Evolutionary conservation across 2,797 vertebrate species (phyloP), one percentile per base, ranked within the genome.

Genomic region (Tenualosa ilisha): DNA sequence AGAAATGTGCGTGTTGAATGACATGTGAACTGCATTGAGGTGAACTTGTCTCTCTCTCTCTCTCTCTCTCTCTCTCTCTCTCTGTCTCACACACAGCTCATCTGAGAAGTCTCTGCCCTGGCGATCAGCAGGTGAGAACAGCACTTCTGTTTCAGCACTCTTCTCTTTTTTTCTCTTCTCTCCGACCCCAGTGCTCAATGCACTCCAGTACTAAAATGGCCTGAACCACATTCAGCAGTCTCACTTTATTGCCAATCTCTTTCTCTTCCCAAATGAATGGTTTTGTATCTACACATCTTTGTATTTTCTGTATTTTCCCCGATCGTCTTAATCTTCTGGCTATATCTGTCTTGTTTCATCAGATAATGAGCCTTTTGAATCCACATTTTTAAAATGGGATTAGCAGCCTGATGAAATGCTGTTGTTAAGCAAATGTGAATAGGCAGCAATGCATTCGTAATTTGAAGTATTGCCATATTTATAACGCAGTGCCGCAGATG

Each of bases 101-200:
- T 99, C 98, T 95, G 98, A 99, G 94, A 99, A 98, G 95, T 99
- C 98, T 89, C 96, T 98, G 94, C 97, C 97, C 89, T 99, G 98
- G 98, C 97, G 97, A 97, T 95, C 96, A 84, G 92, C 97, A 98
- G 98, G 98, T 99, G 97, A 81, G 59, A 89, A 89, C 59, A 43
- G 15, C 24, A 46, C n/a, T 68, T 37, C 17, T 40, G 7, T 8
- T 68, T 31, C 31, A 31, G 46, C 46, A 46, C 7, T 46, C 46
- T 46, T 46, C 46, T 46, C 46, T 46, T 7, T 5, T 75, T 0
- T 37, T 20, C 31, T 17, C 9, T 20, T 43, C 68, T 20, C 12
- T 31, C 65, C 6, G 4, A 37, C 15, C 0, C 13, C 31, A 15
- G 31, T 40, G 68, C 68, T 75, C 40, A 75, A 40, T 75, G 31